A percentile compares a stretch with the other conserved stretches of the same genome.
phyloP scores from a whole-genome alignment of 2,113 vertebrate genomes.

The Ovis canadensis region DNA sequence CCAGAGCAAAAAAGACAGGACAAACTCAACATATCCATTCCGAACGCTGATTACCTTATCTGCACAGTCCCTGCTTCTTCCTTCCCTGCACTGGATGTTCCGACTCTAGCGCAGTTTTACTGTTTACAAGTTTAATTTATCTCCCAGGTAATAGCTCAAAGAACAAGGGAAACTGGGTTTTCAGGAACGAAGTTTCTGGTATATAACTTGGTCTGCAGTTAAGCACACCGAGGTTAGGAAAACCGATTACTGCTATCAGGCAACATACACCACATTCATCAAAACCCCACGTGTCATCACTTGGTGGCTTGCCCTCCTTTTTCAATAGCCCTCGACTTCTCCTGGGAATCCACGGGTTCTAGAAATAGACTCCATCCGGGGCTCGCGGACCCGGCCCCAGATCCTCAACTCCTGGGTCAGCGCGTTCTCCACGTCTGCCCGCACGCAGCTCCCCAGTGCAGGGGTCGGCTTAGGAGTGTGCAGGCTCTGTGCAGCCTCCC shows the following conservation, averaged over 20 bases:
- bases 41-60: not conserved
- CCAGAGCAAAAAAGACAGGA: not conserved
- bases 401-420: not conserved
- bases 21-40: not conserved
- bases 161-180: not conserved
- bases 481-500: not conserved
- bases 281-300: not conserved
- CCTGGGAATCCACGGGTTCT: not conserved
- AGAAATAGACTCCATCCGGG: not conserved
- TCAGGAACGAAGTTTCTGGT: not conserved
- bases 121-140: constrained; percentile 10
- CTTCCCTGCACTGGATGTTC: not conserved
- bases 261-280: not conserved
- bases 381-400: not conserved
- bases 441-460: not conserved
- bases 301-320: not conserved
- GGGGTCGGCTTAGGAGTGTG: not conserved
- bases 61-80: not conserved
- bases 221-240: not conserved
- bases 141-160: not conserved
- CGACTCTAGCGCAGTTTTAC: not conserved
- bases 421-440: not conserved
- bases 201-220: not conserved
- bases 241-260: not conserved
- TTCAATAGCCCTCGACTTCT: not conserved